Evolutionary conservation across 2,113 vertebrate species (phyloP).

Genomic region (Microtus richardsoni): DNA sequence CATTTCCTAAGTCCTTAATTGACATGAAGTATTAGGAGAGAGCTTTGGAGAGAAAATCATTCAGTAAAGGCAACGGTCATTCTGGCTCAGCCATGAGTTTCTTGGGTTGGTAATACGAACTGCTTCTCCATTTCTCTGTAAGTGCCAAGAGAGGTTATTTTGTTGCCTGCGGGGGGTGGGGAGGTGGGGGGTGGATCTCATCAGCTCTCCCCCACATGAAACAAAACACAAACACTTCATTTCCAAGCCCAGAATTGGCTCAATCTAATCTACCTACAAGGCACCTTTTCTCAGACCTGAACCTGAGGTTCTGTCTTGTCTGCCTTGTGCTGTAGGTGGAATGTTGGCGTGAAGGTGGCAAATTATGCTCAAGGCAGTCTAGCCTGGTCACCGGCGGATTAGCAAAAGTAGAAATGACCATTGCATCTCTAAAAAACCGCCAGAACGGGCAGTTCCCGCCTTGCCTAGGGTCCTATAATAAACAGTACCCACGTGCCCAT

Average conservation of each 20-base stretch:
- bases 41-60: constrained; percentile 23
- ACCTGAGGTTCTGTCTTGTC: constrained; percentile 40
- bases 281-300: constrained; percentile 25
- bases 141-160: constrained; percentile 33
- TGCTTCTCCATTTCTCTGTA: constrained; percentile 4
- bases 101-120: not conserved
- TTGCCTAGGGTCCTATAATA: not conserved
- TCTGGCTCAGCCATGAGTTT: constrained; percentile 39
- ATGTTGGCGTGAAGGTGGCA: not conserved
- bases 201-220: constrained; percentile 7
- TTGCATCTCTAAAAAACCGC: not conserved
- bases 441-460: not conserved
- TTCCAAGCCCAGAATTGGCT: constrained; percentile 11
- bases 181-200: constrained; percentile 15
- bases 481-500: not conserved
- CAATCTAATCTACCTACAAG: constrained; percentile 41
- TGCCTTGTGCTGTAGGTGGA: not conserved
- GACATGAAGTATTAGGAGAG: constrained; percentile 1
- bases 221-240: constrained; percentile 57
- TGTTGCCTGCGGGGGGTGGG: not conserved
- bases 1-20: not conserved
- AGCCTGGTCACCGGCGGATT: not conserved
- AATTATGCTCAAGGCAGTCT: not conserved
- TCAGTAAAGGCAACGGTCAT: not conserved
- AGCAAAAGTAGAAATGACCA: not conserved